A percentile compares a stretch with the other conserved stretches of the same genome.
phyloP scores from a whole-genome alignment of 2,113 vertebrate species.

The Eublepharis macularius region DNA sequence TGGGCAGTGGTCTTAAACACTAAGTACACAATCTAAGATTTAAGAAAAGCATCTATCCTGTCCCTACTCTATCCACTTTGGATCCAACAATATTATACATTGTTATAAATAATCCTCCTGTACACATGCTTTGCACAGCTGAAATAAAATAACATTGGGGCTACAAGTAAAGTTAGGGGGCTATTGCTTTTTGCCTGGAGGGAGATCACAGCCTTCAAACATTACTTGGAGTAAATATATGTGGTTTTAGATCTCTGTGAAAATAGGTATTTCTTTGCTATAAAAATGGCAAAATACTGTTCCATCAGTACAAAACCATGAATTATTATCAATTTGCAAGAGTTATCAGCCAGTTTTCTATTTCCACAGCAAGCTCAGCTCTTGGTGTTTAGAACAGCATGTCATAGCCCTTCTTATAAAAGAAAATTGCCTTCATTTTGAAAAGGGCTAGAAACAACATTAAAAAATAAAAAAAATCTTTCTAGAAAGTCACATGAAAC shows the following conservation, averaged over 20 bases:
- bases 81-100: not conserved
- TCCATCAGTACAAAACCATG: not conserved
- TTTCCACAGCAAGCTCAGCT: slow-evolving; percentile 16
- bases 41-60: not conserved
- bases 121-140: not conserved
- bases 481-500: slow-evolving; percentile 47
- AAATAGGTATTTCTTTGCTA: not conserved
- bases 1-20: not conserved
- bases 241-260: slow-evolving; percentile 13
- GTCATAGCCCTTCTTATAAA: slow-evolving; percentile 1
- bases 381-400: not conserved
- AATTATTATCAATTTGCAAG: slow-evolving; percentile 2
- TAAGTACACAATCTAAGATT: not conserved
- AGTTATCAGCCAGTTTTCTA: not conserved
- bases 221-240: not conserved
- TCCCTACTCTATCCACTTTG: not conserved
- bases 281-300: slow-evolving; percentile 11
- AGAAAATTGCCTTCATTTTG: not conserved
- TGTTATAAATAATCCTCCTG: not conserved
- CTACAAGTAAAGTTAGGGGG: not conserved
- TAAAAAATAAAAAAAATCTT: not conserved
- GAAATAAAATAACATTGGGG: not conserved
- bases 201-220: not conserved
- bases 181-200: not conserved
- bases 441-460: slow-evolving; percentile 32